Conservation (phyloP, 2,113 vertebrate genomes). For the Nibea coibor region DNA sequence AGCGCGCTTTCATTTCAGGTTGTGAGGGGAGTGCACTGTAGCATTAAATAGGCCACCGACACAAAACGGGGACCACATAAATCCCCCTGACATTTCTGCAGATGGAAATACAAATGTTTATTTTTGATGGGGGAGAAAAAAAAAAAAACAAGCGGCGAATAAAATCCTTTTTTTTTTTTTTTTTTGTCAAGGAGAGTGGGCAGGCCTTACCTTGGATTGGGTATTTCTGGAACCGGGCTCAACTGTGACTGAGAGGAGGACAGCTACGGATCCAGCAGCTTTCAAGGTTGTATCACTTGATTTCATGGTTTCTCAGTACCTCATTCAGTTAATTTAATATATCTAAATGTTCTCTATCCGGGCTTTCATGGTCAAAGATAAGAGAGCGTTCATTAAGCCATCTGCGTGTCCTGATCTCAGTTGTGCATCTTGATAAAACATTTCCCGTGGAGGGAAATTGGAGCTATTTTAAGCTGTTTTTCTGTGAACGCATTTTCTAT, state of each 20-base stretch:
- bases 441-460: background rate
- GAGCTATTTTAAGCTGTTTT: conserved; percentile 35
- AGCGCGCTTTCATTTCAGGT: conserved; percentile 47
- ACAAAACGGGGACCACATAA: conserved; percentile 59
- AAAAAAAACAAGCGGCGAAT: conserved; percentile 24
- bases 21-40: conserved; percentile 59
- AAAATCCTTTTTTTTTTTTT: background rate
- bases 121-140: conserved; percentile 35
- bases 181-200: conserved; percentile 29
- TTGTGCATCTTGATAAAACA: conserved; percentile 28
- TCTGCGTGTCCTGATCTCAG: conserved; percentile 17
- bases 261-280: background rate
- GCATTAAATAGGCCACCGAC: conserved; percentile 71
- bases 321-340: conserved; percentile 15
- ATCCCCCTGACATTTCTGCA: conserved; percentile 68
- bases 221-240: conserved; percentile 5
- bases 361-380: conserved; percentile 12
- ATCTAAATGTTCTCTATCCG: conserved; percentile 1
- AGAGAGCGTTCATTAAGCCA: conserved; percentile 3
- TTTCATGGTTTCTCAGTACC: background rate
- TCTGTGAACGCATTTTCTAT: conserved; percentile 9
- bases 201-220: conserved; percentile 9
- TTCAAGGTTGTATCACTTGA: background rate
- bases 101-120: conserved; percentile 67
- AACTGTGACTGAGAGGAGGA: background rate